Evolutionary conservation across 1,140 invertebrate genomes (phyloP), one percentile per base, ranked within the genome.

Genomic region (Pseudomyrmex pallidus): DNA sequence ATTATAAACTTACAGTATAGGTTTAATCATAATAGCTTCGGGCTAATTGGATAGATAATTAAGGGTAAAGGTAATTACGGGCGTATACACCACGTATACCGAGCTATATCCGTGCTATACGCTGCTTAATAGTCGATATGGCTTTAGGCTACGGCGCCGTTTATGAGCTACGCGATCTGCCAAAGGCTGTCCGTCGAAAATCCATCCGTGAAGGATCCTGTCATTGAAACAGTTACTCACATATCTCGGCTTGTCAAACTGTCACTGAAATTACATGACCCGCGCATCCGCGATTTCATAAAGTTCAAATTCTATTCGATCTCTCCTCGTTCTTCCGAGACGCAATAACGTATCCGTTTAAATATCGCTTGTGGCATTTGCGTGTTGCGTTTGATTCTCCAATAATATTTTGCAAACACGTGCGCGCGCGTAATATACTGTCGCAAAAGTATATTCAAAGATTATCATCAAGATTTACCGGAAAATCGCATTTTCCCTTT

Each of bases 1-100:
- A 94, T 94, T 94, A 94, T 94, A 94, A 94, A 94, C 93, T 94
- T 94, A 93, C 89, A 93, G 91, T 92, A 93, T 93, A 93, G 92
- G 91, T 94, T 94, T 94, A 94, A 94, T 94, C 93, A 92, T 94
- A 94, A 94, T 94, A 94, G 91, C 94, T 94, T 84, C 77, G 85
- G 93, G 94, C 93, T 94, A 94, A 94, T 94, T 94, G 93, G 92
- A 94, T 94, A 93, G 93, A 94, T 94, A 93, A 94, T 94, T 94
- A 94, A 94, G 93, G 94, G 93, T 94, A 92, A 94, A 92, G 92
- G 93, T 94, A 94, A 94, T 94, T 94, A 94, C 91, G 86, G 83
- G 86, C 91, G 90, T 92, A 92, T 92, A 92, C 91, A 93, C 80
- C 87, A 87, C 85, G 90, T 90, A 90, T 88, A 92, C 88, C 85